A percentile compares a stretch with the other conserved stretches of the same genome.
Evolutionary conservation across 2,888 invertebrate species (phyloP).

Genomic region (Hecatera dysodea): DNA sequence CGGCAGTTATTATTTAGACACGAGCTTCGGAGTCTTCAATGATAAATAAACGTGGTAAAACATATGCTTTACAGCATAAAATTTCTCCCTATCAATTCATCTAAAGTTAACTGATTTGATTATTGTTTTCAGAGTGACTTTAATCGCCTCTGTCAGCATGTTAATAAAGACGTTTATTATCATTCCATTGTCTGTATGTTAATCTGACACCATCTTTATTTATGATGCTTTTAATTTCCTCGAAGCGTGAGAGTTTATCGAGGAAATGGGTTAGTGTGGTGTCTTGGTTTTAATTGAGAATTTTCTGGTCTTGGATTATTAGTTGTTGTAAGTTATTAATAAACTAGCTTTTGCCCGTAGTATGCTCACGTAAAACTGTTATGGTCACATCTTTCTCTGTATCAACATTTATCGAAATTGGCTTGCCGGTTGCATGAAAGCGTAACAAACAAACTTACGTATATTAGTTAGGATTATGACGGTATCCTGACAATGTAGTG

Average conservation of each 20-base stretch:
- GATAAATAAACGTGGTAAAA: background rate
- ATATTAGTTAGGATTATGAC: background rate
- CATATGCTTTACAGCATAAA: background rate
- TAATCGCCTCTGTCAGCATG: background rate
- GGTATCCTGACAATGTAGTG: background rate
- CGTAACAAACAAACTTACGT: too few species aligned
- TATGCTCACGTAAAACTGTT: too few species aligned
- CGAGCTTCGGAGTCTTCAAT: too few species aligned
- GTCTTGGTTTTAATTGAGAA: background rate
- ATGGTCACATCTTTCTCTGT: too few species aligned
- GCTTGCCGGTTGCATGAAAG: too few species aligned
- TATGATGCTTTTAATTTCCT: constrained; percentile 35
- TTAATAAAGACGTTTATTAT: constrained; percentile 25
- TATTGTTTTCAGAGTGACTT: background rate
- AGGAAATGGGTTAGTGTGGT: constrained; percentile 21
- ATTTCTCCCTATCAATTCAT: background rate
- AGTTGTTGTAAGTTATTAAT: too few species aligned
- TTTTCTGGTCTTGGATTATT: background rate
- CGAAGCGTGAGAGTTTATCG: constrained; percentile 24
- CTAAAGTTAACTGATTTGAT: background rate
- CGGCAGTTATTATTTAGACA: too few species aligned
- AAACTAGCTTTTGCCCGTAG: too few species aligned
- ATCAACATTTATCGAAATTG: too few species aligned
- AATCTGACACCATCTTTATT: constrained; percentile 24
- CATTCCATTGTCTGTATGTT: constrained; percentile 27